Conservation (phyloP, 2,797 vertebrate species). For the Masticophis lateralis region DNA sequence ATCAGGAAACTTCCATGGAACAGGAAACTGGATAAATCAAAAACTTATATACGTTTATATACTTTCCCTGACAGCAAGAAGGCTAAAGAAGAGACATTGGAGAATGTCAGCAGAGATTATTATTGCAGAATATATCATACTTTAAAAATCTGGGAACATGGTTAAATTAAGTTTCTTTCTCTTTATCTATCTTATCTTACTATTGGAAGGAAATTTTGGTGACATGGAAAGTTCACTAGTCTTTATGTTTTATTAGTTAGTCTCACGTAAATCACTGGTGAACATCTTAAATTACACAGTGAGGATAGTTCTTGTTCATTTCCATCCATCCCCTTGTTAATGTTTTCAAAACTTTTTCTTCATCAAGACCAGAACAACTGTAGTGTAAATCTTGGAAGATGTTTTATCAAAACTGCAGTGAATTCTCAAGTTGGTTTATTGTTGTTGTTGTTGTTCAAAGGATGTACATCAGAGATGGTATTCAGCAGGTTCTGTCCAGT, state of each 20-base stretch:
- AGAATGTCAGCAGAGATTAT: neutral
- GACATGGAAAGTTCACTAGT: neutral
- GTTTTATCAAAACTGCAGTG: no score
- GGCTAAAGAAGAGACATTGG: neutral
- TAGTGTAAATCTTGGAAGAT: neutral
- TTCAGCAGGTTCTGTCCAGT: no score
- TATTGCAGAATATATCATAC: neutral
- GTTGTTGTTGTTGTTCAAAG: neutral
- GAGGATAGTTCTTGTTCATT: neutral
- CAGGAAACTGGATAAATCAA: neutral
- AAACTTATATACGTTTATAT: neutral
- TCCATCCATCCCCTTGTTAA: neutral
- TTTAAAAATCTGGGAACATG: neutral
- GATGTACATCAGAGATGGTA: no score
- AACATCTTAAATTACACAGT: neutral
- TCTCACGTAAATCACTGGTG: neutral
- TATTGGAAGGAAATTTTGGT: neutral
- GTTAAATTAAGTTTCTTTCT: neutral
- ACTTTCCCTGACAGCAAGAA: neutral
- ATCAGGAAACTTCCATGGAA: neutral
- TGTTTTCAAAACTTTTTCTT: neutral
- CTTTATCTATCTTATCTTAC: neutral
- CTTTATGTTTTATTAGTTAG: constrained; percentile 1
- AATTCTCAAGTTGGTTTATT: neutral
- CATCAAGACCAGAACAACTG: neutral